Conservation (phyloP, 2,888 invertebrate genomes). For the Leucania comma region DNA sequence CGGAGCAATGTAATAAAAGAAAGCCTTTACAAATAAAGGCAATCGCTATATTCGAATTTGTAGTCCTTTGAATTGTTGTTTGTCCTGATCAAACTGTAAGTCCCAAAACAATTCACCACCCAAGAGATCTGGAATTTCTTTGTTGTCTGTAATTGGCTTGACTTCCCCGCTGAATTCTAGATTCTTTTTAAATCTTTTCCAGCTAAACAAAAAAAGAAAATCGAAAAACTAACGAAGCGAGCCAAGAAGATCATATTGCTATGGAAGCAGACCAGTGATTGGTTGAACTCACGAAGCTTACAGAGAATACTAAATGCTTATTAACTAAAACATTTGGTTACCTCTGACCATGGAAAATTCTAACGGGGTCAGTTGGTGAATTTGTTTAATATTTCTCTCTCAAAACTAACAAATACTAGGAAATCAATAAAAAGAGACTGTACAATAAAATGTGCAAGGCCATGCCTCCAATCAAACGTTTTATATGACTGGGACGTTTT, state of each 20-base stretch:
- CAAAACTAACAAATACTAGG: neutral
- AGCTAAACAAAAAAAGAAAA: neutral
- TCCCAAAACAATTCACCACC: constrained; percentile 39
- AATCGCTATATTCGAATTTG: constrained; percentile 14
- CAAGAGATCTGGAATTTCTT: constrained; percentile 18
- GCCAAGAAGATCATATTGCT: neutral
- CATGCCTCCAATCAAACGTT: constrained; percentile 16
- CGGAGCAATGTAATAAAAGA: constrained; percentile 38
- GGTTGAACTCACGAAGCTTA: neutral
- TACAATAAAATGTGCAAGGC: constrained; percentile 28
- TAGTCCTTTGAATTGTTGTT: constrained; percentile 14
- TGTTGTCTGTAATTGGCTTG: constrained; percentile 31
- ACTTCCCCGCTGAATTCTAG: neutral
- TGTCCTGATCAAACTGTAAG: constrained; percentile 35
- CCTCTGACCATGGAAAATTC: constrained; percentile 6
- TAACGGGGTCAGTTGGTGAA: neutral
- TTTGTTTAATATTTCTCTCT: neutral
- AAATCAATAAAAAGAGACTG: constrained; percentile 16
- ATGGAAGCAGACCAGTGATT: neutral
- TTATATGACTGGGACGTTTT: constrained; percentile 31
- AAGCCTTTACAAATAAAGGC: constrained; percentile 15
- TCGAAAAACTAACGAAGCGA: neutral
- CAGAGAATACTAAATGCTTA: neutral
- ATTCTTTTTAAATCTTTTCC: neutral
- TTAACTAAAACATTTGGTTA: constrained; percentile 2